Evolutionary conservation across 2,113 vertebrate genomes (phyloP).

Genomic region (Grallaria varia): DNA sequence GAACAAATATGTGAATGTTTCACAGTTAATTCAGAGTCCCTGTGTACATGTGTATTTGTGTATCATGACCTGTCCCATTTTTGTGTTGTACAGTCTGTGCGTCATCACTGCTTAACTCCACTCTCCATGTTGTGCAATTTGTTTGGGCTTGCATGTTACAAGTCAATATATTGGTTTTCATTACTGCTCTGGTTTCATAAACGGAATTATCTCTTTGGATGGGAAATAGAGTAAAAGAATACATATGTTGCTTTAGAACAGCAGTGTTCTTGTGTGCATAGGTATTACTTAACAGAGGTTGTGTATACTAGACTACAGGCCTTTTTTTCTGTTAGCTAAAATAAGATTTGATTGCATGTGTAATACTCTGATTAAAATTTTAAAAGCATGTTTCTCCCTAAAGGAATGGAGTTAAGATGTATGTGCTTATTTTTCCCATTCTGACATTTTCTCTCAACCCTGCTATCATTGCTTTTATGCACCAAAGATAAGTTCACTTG

Average conservation of each 20-base stretch:
- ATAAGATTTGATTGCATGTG: not conserved
- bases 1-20: not conserved
- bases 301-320: not conserved
- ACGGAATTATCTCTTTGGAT: not conserved
- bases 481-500: not conserved
- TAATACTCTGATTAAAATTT: not conserved
- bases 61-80: not conserved
- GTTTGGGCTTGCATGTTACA: not conserved
- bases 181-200: constrained; percentile 2
- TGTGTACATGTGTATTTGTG: not conserved
- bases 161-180: constrained; percentile 19
- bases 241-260: not conserved
- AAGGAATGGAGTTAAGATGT: not conserved
- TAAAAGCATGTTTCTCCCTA: not conserved
- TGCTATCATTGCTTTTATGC: not conserved
- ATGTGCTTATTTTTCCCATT: not conserved
- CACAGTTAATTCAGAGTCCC: not conserved
- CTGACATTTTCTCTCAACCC: not conserved
- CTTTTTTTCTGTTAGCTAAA: not conserved
- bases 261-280: not conserved
- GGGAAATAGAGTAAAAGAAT: not conserved
- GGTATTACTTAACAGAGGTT: not conserved
- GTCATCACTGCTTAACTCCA: not conserved
- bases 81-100: not conserved
- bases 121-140: not conserved